A percentile compares a stretch with the other conserved stretches of the same genome.
phyloP scores from a whole-genome alignment of 2,113 vertebrate genomes.

The Rana temporaria region DNA sequence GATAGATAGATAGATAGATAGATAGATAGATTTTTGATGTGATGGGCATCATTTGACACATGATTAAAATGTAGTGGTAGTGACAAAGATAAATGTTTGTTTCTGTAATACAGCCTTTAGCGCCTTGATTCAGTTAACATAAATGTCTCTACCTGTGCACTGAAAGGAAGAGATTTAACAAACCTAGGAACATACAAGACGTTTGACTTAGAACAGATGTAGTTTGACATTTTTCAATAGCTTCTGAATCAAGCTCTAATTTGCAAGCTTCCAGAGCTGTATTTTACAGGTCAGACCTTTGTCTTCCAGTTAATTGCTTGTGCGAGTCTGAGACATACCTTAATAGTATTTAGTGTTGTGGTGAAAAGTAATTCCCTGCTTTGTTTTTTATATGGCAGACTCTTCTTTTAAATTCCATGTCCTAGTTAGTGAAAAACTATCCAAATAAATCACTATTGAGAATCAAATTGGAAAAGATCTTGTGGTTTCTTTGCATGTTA shows the following conservation, averaged over 20 bases:
- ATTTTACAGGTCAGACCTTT: slow-evolving; percentile 34
- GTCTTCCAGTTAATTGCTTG: slow-evolving; percentile 47
- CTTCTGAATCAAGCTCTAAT: slow-evolving; percentile 42
- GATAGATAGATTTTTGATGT: neutral
- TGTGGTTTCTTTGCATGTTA: too few species aligned
- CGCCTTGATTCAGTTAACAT: slow-evolving; percentile 14
- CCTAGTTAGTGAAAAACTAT: neutral
- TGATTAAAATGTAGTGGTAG: neutral
- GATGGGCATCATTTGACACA: neutral
- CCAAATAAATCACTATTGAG: neutral
- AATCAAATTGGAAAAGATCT: too few species aligned
- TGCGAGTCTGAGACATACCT: slow-evolving; percentile 21
- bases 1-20: too few species aligned
- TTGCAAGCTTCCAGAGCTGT: slow-evolving; percentile 36
- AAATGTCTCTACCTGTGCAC: slow-evolving; percentile 49
- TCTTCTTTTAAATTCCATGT: neutral
- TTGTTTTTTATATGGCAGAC: slow-evolving; percentile 8
- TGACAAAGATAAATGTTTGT: neutral
- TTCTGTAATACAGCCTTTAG: neutral
- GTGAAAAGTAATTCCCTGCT: neutral
- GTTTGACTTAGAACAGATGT: slow-evolving; percentile 53
- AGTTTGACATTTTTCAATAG: slow-evolving; percentile 51
- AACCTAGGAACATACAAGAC: slow-evolving; percentile 36
- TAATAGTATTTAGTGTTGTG: slow-evolving; percentile 27
- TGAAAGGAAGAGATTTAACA: slow-evolving; percentile 41